Evolutionary conservation across 2,888 invertebrate genomes (phyloP).

Genomic region (Alloplasta piceator): DNA sequence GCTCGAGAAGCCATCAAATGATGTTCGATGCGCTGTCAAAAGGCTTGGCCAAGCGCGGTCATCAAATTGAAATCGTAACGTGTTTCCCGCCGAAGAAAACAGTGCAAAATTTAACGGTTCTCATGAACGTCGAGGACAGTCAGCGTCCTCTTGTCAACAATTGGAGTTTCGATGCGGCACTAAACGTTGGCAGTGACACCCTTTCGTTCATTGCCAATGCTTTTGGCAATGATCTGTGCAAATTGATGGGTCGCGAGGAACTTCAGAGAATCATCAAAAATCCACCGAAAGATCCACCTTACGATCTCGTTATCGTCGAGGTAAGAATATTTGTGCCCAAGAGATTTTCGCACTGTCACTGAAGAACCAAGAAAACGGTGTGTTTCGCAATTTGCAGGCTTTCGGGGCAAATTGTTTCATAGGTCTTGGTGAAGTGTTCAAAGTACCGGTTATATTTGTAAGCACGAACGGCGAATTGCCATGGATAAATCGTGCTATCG

Average conservation of each 20-base stretch:
- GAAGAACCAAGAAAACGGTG: not conserved
- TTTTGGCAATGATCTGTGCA: constrained; percentile 69
- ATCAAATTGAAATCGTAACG: constrained; percentile 79
- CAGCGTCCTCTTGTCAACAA: constrained; percentile 55
- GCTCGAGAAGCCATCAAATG: constrained; percentile 83
- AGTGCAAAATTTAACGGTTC: constrained; percentile 58
- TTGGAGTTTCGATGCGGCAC: constrained; percentile 55
- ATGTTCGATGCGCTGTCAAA: constrained; percentile 82
- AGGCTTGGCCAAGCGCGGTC: constrained; percentile 82
- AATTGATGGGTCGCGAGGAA: constrained; percentile 65
- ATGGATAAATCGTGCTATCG: constrained; percentile 85
- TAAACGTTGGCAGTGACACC: constrained; percentile 55
- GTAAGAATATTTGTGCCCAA: constrained; percentile 63
- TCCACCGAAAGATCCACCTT: constrained; percentile 71
- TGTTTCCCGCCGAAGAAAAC: constrained; percentile 66
- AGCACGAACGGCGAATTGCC: constrained; percentile 86
- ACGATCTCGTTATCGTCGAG: constrained; percentile 71
- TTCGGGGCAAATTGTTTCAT: constrained; percentile 87
- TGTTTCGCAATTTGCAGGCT: constrained; percentile 68
- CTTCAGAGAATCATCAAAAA: constrained; percentile 70
- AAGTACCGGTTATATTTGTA: constrained; percentile 85
- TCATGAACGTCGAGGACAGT: constrained; percentile 63
- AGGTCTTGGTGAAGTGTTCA: constrained; percentile 85
- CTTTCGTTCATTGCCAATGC: constrained; percentile 46
- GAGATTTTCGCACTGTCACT: constrained; percentile 83